Conservation (phyloP, 2,797 vertebrate species). For the Aplochiton taeniatus region DNA sequence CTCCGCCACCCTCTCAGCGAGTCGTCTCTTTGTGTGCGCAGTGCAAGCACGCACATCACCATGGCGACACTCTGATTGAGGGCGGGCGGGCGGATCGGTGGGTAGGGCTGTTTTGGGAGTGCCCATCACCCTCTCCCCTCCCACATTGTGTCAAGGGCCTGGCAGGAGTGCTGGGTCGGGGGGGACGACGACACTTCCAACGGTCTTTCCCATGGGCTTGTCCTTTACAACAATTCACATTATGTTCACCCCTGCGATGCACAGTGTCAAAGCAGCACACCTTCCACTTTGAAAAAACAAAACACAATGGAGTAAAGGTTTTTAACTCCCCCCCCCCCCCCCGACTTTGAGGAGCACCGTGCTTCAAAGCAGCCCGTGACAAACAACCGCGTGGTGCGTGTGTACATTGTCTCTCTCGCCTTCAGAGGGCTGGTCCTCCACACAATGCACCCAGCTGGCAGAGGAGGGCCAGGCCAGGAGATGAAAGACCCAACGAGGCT, state of each 20-base stretch:
- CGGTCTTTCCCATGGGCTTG: too few species aligned
- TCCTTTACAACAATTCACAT: too few species aligned
- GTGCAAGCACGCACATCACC: slow-evolving; percentile 50
- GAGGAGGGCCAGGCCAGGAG: slow-evolving; percentile 54
- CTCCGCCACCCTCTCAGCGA: slow-evolving; percentile 36
- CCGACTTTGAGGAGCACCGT: slow-evolving; percentile 18
- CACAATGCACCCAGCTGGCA: slow-evolving; percentile 61
- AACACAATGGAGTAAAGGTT: slow-evolving; percentile 1
- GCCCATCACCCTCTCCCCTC: neutral
- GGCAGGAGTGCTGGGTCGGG: slow-evolving; percentile 25
- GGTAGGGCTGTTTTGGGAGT: neutral
- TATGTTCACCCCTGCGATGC: too few species aligned
- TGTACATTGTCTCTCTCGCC: neutral
- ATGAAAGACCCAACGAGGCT: slow-evolving; percentile 69
- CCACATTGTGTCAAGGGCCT: slow-evolving; percentile 41
- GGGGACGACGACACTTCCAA: neutral
- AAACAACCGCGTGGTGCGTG: too few species aligned
- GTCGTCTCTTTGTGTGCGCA: slow-evolving; percentile 57
- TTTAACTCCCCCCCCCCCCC: slow-evolving; percentile 12
- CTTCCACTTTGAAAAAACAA: too few species aligned
- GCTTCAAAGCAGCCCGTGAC: slow-evolving; percentile 43
- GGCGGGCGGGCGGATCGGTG: slow-evolving; percentile 50
- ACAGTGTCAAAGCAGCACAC: too few species aligned
- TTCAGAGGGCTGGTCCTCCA: slow-evolving; percentile 18
- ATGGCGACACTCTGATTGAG: slow-evolving; percentile 64